Percentiles rank a stretch among this genome's conserved stretches.
Conservation (phyloP, 1,140 invertebrate genomes). For the Cydia fagiglandana region DNA sequence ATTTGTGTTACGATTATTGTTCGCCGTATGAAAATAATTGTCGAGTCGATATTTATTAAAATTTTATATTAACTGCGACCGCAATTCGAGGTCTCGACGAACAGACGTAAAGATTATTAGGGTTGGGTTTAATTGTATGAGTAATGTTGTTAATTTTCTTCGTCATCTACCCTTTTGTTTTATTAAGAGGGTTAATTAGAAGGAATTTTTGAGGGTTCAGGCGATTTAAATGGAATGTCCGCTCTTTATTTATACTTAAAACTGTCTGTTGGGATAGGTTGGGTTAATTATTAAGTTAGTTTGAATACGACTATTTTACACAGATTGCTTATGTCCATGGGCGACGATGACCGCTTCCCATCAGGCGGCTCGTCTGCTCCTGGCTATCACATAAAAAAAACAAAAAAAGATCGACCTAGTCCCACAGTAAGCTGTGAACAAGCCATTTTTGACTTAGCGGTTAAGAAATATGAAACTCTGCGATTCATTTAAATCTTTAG, state of each 20-base stretch:
- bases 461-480: too few relatives aligned
- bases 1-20: conserved; percentile 32
- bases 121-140: conserved; percentile 18
- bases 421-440: too few relatives aligned
- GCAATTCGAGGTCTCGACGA: neutral
- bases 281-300: too few relatives aligned
- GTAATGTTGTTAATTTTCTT: conserved; percentile 22
- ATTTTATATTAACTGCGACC: conserved; percentile 7
- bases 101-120: conserved; percentile 20
- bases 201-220: neutral
- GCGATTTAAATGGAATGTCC: neutral
- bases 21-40: conserved; percentile 27
- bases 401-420: too few relatives aligned
- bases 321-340: too few relatives aligned
- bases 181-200: neutral
- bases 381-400: too few relatives aligned
- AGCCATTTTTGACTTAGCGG: too few relatives aligned
- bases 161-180: conserved; percentile 27
- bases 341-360: too few relatives aligned
- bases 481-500: too few relatives aligned
- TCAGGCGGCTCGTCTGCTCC: too few relatives aligned
- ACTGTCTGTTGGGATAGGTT: too few relatives aligned
- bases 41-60: conserved; percentile 26
- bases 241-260: neutral
- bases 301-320: too few relatives aligned